Evolutionary conservation across 2,888 invertebrate genomes (phyloP).

Genomic region (Calameuta idolon): DNA sequence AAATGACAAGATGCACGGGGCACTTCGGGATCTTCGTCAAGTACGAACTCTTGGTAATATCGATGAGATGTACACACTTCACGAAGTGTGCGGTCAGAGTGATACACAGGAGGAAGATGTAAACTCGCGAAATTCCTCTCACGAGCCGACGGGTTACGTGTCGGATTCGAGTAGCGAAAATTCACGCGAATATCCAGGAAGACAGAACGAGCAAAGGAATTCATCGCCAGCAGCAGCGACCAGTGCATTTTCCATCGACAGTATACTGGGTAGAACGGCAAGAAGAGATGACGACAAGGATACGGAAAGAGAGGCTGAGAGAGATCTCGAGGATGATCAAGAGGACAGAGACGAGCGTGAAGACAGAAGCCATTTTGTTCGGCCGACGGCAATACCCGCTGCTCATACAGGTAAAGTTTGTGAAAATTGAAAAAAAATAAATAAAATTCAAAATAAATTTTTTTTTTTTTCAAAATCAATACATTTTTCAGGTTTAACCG

Average conservation of each 20-base stretch:
- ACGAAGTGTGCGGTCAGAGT: constrained; percentile 7
- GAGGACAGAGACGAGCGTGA: constrained; percentile 37
- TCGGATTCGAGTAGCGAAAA: constrained; percentile 53
- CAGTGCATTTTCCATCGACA: constrained; percentile 61
- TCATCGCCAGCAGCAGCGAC: constrained; percentile 36
- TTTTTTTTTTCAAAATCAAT: neutral
- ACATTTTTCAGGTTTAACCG: constrained; percentile 29
- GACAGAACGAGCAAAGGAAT: constrained; percentile 29
- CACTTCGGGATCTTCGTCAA: constrained; percentile 31
- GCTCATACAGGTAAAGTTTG: constrained; percentile 18
- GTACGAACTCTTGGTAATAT: constrained; percentile 20
- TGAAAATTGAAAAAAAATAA: neutral
- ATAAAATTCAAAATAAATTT: neutral
- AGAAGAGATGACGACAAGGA: constrained; percentile 17
- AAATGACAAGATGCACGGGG: constrained; percentile 31
- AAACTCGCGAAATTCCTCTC: constrained; percentile 7
- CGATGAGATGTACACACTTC: constrained; percentile 11
- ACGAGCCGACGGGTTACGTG: constrained; percentile 33
- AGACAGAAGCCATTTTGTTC: constrained; percentile 37
- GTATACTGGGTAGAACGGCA: constrained; percentile 47
- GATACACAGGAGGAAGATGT: neutral
- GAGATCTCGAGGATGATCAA: constrained; percentile 17
- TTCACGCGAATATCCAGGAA: constrained; percentile 32
- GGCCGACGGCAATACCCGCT: constrained; percentile 40
- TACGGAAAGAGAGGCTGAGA: constrained; percentile 30